phyloP scores from a whole-genome alignment of 1,140 invertebrate species.

The Pseudomyrmex concolor region DNA sequence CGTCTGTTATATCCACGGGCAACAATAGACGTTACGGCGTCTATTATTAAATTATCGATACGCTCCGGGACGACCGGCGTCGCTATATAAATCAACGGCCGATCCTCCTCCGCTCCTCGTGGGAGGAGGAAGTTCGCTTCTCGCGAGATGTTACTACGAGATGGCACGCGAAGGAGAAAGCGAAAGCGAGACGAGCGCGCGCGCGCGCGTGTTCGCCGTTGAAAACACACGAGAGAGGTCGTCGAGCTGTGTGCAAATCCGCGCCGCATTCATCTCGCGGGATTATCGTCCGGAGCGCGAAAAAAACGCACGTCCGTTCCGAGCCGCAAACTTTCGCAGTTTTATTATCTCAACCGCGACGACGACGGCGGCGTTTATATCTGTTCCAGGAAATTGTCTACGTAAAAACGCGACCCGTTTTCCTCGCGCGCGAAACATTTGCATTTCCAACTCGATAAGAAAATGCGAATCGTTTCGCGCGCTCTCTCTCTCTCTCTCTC shows the following conservation, averaged over 20 bases:
- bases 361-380: too few species aligned
- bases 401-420: too few species aligned
- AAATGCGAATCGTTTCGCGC: not conserved
- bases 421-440: too few species aligned
- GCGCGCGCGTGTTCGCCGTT: constrained; percentile 19
- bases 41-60: constrained; percentile 57
- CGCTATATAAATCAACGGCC: constrained; percentile 23
- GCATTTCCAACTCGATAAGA: too few species aligned
- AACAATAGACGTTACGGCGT: constrained; percentile 16
- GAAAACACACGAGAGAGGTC: constrained; percentile 10
- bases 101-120: not conserved
- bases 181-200: constrained; percentile 43
- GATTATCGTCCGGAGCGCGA: too few species aligned
- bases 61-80: constrained; percentile 15
- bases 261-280: constrained; percentile 39
- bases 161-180: constrained; percentile 50
- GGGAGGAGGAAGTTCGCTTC: not conserved
- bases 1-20: constrained; percentile 1
- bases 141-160: constrained; percentile 40
- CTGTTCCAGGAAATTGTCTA: too few species aligned
- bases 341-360: too few species aligned
- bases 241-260: too few species aligned
- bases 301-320: not conserved
- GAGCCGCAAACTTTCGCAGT: not conserved
- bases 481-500: not conserved